Base-by-base conservation (phyloP, 1,140 invertebrate species). In the Glossosoma conforme region DNA sequence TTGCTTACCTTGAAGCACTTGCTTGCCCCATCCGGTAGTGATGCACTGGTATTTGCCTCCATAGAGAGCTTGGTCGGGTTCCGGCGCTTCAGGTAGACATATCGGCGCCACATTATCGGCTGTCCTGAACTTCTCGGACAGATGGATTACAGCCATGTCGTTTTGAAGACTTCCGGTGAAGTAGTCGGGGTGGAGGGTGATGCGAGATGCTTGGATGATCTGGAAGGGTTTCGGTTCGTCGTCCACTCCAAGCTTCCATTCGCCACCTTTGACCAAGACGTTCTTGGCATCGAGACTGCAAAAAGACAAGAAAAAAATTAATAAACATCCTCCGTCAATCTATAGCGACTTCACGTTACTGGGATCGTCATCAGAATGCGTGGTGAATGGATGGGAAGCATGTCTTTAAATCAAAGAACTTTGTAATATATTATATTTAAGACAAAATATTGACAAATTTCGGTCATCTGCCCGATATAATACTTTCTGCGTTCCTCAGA, bases 171-270 rank as follows among this genome's bases (percentile, higher is more conserved):
- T 79, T 8, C 79, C 79, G 0, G 75, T 65, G 43, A 79, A 72
- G 66, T 85, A 93, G 1, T 73, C 67, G 0, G 89, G 88, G 70
- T 93, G 89, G 4, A 78, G 60, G 1, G 83, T 73, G 35, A 91
- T 84, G 0, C 77, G 73, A 3, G 78, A 75, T 1, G 89, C 86
- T 19, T 82, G 78, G 0, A 83, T 74, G 15, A 87, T 82, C 63
- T 91, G 84, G 73, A 87, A 87, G 1, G 86, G 83, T 14, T 87
- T 66, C 1, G 87, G 87, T 62, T 90, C 87, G 41, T 87, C 84
- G 45, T 86, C 82, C 49, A 85, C 81, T 22, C 84, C 84, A n/a
- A 90, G 72, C 65, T 89, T 86, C 86, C 86, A 91, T 81, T 89
- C 87, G 6, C 89, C 89, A 2, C 85, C 82, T 63, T 90, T 89